phyloP scores from a whole-genome alignment of 2,888 invertebrate species.

The Lasioglossum leucozonium region DNA sequence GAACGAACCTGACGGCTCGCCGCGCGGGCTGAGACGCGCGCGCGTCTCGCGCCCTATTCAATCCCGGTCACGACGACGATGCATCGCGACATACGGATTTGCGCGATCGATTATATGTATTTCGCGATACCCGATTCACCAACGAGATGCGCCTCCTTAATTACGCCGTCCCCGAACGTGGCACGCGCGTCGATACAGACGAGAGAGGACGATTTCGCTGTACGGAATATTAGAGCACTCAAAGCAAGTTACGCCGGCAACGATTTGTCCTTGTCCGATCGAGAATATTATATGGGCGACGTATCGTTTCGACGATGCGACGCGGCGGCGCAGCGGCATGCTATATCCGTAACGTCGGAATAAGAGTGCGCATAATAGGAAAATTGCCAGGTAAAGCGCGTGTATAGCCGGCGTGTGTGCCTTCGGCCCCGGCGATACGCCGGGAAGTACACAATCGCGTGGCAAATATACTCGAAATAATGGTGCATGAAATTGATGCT shows the following conservation, averaged over 20 bases:
- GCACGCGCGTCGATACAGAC: neutral
- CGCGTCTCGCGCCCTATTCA: constrained; percentile 55
- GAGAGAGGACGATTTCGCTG: neutral
- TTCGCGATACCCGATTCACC: constrained; percentile 25
- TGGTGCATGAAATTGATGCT: neutral
- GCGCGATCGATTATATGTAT: constrained; percentile 28
- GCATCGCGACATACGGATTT: constrained; percentile 50
- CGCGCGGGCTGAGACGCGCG: constrained; percentile 73
- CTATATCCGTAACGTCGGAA: neutral
- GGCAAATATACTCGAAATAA: constrained; percentile 22
- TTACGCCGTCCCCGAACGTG: neutral
- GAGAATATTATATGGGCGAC: constrained; percentile 7
- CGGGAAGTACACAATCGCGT: constrained; percentile 15
- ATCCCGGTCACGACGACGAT: constrained; percentile 39
- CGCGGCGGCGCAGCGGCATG: neutral
- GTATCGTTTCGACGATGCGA: neutral
- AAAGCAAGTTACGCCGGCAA: neutral
- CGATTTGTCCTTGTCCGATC: neutral
- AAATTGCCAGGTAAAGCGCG: constrained; percentile 38
- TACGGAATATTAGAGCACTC: neutral
- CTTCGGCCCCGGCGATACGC: constrained; percentile 23
- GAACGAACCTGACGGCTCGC: constrained; percentile 77
- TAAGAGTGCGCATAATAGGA: constrained; percentile 34
- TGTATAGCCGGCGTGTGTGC: neutral
- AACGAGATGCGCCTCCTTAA: neutral